These are phyloP conservation scores for Epinotia brunnichana DNA, from an alignment of 2,888 invertebrate species.

Conservation along the genomic window DNA sequence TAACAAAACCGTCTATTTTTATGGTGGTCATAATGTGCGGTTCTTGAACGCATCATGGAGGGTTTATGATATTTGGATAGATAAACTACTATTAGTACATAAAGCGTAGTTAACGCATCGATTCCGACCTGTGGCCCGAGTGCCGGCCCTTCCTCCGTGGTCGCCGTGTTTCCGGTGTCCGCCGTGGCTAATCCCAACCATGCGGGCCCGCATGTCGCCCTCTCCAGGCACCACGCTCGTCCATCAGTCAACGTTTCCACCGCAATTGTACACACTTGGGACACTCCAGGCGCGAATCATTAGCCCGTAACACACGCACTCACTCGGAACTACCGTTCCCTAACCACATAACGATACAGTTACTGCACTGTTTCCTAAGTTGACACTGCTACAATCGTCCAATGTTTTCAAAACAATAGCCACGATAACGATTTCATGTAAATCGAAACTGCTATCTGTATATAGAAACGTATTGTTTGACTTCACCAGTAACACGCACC, in stretches of 20 bases:
- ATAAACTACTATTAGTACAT: no score
- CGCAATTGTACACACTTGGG: conserved; percentile 67
- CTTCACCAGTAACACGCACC: conserved; percentile 42
- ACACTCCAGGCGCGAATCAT: conserved; percentile 66
- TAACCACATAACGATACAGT: conserved; percentile 64
- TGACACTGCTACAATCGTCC: conserved; percentile 65
- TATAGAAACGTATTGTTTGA: conserved; percentile 36
- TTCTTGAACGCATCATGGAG: no score
- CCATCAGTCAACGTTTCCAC: conserved; percentile 73
- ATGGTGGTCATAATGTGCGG: no score
- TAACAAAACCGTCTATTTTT: no score
- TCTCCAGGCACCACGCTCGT: conserved; percentile 66
- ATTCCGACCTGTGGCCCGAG: conserved; percentile 75
- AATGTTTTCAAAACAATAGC: conserved; percentile 77
- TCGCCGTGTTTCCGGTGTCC: conserved; percentile 77
- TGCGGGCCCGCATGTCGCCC: conserved; percentile 74
- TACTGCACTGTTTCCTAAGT: conserved; percentile 64
- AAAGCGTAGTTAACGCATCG: conserved; percentile 27
- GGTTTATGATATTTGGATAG: no score
- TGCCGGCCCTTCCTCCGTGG: conserved; percentile 69
- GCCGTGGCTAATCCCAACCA: conserved; percentile 68
- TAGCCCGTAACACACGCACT: conserved; percentile 75
- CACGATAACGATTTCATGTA: conserved; percentile 56
- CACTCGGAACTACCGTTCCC: conserved; percentile 73
- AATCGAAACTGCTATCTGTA: conserved; percentile 49